Evolutionary conservation across 1,140 invertebrate genomes (phyloP), one percentile per base, ranked within the genome.

Genomic region (Drosophila tristis): DNA sequence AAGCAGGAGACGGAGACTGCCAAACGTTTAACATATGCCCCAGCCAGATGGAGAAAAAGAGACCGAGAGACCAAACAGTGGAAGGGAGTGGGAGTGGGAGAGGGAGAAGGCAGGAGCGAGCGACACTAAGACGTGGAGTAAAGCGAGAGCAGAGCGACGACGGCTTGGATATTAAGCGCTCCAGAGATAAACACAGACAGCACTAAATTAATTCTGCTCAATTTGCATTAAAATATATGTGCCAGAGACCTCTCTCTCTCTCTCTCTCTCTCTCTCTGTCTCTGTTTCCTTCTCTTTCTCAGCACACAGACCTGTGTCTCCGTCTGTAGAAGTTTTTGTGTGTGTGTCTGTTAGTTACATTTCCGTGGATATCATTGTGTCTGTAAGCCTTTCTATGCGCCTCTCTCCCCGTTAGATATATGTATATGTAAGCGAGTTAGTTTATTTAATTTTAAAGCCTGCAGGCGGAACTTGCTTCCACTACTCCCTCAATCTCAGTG

Each of bases 131-230:
- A 43, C 26, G 20, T 4, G 16, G 16, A 29, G 43, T 55, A 45
- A 35, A 58, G 62, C 50, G n/a, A 29, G 49, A 43, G 58, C 74
- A 66, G 65, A 74, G 72, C 55, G 65, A 64, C 77, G 81, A 79
- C 56, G 81, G 81, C 73, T 77, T 85, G 81, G 35, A 86, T 85
- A 85, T 85, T 85, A 85, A 85, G 79, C 81, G 82, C 81, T 71
- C 74, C 73, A 72, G 75, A 82, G 81, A 86, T 87, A 86, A 87
- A 86, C 82, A 89, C 73, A 86, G 79, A 65, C 68, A 86, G 85
- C 70, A 85, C 81, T 90, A 90, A 90, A 90, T 90, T 90, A 90
- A 90, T 90, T 90, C 85, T 90, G 85, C 85, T 90, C 85, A 90
- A 90, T 90, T 90, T 90, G 86, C 85, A 90, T 90, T 90, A 78